A percentile compares a stretch with the other conserved stretches of the same genome.
Evolutionary conservation across 2,888 invertebrate genomes (phyloP).

Genomic region (Vesta saturnalis): DNA sequence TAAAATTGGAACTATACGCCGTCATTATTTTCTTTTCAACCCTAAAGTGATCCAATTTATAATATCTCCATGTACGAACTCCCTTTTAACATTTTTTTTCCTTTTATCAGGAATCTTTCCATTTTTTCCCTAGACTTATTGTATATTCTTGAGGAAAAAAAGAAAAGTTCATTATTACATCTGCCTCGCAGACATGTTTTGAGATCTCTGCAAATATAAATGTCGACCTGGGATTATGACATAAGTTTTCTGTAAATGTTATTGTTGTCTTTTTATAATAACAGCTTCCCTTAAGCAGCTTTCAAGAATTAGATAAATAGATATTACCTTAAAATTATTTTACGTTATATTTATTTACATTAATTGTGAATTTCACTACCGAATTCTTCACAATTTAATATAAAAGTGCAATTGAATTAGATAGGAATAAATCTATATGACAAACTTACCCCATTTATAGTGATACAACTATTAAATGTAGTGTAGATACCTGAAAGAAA

Average conservation of each 20-base stretch:
- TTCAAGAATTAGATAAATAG: background rate
- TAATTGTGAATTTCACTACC: too few relatives aligned
- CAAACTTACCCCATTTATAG: too few relatives aligned
- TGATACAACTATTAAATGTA: too few relatives aligned
- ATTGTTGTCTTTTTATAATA: background rate
- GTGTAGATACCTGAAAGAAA: too few relatives aligned
- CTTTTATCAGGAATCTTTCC: background rate
- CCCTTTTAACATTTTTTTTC: background rate
- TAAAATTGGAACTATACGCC: background rate
- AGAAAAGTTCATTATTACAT: constrained; percentile 2
- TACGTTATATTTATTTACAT: too few relatives aligned
- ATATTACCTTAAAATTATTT: too few relatives aligned
- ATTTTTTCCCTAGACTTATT: background rate
- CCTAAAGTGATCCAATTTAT: background rate
- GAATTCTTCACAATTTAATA: too few relatives aligned
- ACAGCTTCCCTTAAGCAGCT: background rate
- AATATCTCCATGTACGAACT: background rate
- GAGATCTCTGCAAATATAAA: constrained; percentile 6
- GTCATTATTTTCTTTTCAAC: background rate
- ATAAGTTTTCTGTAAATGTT: background rate
- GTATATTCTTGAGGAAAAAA: background rate
- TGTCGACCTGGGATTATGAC: background rate
- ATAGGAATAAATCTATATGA: too few relatives aligned
- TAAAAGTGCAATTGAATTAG: too few relatives aligned
- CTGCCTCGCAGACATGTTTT: background rate